A percentile compares a stretch with the other conserved stretches of the same genome.
Conservation (phyloP, 2,888 invertebrate species). For the Lomographa bimaculata region DNA sequence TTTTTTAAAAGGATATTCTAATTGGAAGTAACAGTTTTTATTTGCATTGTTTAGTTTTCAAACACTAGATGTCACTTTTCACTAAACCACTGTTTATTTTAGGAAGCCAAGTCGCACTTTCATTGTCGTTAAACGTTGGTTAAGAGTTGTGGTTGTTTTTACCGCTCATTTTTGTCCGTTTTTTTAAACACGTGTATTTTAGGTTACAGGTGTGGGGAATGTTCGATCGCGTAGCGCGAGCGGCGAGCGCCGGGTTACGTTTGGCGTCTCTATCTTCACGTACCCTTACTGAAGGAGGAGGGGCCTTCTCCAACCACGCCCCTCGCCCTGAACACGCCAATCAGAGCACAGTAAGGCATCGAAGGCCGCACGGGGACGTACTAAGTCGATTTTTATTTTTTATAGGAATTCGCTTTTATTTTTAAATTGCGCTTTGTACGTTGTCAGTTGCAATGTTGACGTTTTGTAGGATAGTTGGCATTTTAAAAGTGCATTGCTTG, state of each 20-base stretch:
- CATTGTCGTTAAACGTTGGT: constrained; percentile 21
- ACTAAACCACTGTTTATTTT: constrained; percentile 29
- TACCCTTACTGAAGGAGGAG: constrained; percentile 73
- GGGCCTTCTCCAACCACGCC: constrained; percentile 63
- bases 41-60: constrained; percentile 43
- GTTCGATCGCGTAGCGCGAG: constrained; percentile 70
- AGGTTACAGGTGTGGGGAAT: constrained; percentile 42
- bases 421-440: constrained; percentile 59
- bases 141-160: constrained; percentile 16
- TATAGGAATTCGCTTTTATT: constrained; percentile 65
- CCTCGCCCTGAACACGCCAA: constrained; percentile 53
- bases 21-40: constrained; percentile 49
- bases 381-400: constrained; percentile 70
- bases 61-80: constrained; percentile 64
- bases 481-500: constrained; percentile 46
- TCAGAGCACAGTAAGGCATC: constrained; percentile 54
- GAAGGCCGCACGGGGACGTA: constrained; percentile 76
- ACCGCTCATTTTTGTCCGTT: constrained; percentile 30
- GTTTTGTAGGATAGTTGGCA: constrained; percentile 54
- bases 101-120: constrained; percentile 24
- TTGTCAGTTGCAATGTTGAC: constrained; percentile 66
- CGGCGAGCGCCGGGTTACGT: constrained; percentile 78
- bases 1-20: constrained; percentile 39
- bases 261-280: constrained; percentile 61
- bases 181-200: constrained; percentile 54